A percentile compares a stretch with the other conserved stretches of the same genome.
phyloP scores from a whole-genome alignment of 2,888 invertebrate genomes.

The Philopedon plagiatum region DNA sequence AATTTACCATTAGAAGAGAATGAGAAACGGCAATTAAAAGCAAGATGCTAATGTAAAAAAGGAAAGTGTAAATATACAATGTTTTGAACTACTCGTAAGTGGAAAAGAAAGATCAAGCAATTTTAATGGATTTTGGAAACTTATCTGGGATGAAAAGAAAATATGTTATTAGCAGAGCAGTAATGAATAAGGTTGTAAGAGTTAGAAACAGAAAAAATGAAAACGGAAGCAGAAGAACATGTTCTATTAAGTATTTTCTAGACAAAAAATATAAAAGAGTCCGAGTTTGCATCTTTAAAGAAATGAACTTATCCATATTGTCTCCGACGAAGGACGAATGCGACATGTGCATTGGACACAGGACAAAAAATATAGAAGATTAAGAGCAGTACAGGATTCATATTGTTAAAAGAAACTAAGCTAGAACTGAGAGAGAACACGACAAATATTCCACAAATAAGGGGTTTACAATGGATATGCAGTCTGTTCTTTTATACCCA shows the following conservation, averaged over 20 bases:
- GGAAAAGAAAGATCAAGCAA: background rate
- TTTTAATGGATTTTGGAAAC: conserved; percentile 11
- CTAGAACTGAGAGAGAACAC: conserved; percentile 32
- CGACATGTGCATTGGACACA: conserved; percentile 18
- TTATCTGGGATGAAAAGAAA: conserved; percentile 12
- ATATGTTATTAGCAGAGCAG: conserved; percentile 11
- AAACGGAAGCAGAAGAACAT: conserved; percentile 14
- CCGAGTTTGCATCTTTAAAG: conserved; percentile 27
- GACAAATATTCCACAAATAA: conserved; percentile 37
- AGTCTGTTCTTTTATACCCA: conserved; percentile 41
- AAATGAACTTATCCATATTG: conserved; percentile 8
- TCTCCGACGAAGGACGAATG: conserved; percentile 30
- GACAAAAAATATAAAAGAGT: conserved; percentile 21
- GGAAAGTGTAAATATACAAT: conserved; percentile 6
- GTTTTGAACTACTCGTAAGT: conserved; percentile 1
- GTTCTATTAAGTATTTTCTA: background rate
- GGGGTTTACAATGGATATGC: conserved; percentile 45
- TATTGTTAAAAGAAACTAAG: conserved; percentile 16
- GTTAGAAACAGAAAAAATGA: conserved; percentile 15
- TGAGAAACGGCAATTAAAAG: conserved; percentile 12
- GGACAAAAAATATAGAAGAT: conserved; percentile 20
- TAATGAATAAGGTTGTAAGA: conserved; percentile 14
- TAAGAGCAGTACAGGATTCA: background rate
- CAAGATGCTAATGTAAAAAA: conserved; percentile 10
- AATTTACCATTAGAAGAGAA: conserved; percentile 7